A percentile compares a stretch with the other conserved stretches of the same genome.
These are phyloP conservation scores for Geophilus truncorum DNA, from an alignment of 2,888 invertebrate genomes.

Conservation along the genomic window DNA sequence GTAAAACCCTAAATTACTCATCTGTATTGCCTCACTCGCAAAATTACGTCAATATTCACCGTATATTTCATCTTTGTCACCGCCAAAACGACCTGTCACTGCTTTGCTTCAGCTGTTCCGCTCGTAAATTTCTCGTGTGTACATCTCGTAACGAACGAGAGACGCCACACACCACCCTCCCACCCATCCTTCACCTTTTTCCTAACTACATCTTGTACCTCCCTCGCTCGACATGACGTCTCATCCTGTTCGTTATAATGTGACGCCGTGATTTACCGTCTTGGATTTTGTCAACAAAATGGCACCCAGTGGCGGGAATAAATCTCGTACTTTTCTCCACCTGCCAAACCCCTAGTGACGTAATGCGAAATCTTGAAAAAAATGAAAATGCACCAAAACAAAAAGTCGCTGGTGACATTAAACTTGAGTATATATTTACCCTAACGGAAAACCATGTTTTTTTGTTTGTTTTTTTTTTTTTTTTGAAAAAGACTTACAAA, in stretches of 20 bases:
- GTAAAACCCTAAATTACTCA: not conserved
- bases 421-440: too few species aligned
- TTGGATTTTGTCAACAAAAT: conserved; percentile 10
- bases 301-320: not conserved
- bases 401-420: too few species aligned
- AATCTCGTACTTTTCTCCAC: not conserved
- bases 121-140: conserved; percentile 4
- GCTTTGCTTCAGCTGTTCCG: not conserved
- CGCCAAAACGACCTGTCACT: not conserved
- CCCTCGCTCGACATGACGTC: conserved; percentile 4
- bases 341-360: too few species aligned
- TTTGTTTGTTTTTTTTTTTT: too few species aligned
- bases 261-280: not conserved
- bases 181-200: too few species aligned
- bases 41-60: not conserved
- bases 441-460: too few species aligned
- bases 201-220: not conserved
- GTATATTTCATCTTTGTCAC: not conserved
- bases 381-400: too few species aligned
- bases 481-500: not conserved
- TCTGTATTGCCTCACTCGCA: not conserved
- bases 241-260: not conserved
- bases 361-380: too few species aligned
- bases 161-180: not conserved
- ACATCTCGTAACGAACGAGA: not conserved